Evolutionary conservation across 2,888 invertebrate species (phyloP).

Genomic region (Lampropteryx suffumata): DNA sequence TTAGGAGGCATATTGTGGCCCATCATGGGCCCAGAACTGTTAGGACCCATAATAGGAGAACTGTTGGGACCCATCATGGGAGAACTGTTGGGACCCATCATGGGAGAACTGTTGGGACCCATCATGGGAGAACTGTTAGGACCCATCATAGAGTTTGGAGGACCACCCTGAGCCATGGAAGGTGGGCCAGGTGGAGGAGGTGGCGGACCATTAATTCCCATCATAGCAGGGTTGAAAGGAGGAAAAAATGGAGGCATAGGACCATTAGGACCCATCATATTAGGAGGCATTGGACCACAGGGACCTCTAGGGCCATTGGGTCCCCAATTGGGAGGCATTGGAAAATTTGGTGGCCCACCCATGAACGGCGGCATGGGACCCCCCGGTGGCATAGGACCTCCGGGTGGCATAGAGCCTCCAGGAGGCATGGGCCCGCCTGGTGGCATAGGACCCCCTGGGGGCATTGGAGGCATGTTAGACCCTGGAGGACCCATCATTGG

Average conservation of each 20-base stretch:
- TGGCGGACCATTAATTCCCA: conserved; percentile 46
- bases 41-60: conserved; percentile 52
- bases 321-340: conserved; percentile 71
- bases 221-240: conserved; percentile 44
- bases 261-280: conserved; percentile 55
- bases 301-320: conserved; percentile 62
- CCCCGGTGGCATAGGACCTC: conserved; percentile 9
- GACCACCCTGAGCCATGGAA: conserved; percentile 54
- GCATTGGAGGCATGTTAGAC: conserved; percentile 13
- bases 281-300: conserved; percentile 53
- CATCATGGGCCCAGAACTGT: conserved; percentile 56
- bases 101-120: conserved; percentile 35
- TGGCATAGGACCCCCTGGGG: conserved; percentile 7
- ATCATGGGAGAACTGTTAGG: conserved; percentile 56
- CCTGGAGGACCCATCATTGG: conserved; percentile 41
- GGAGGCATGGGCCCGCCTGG: conserved; percentile 35
- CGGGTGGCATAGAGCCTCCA: conserved; percentile 14
- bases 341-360: conserved; percentile 66
- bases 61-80: conserved; percentile 47
- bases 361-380: conserved; percentile 42
- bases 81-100: no score
- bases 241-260: conserved; percentile 58
- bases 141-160: conserved; percentile 45
- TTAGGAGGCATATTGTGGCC: conserved; percentile 48
- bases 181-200: conserved; percentile 52